Conservation (phyloP, 2,113 vertebrate species). For the Nycticebus coucang region DNA sequence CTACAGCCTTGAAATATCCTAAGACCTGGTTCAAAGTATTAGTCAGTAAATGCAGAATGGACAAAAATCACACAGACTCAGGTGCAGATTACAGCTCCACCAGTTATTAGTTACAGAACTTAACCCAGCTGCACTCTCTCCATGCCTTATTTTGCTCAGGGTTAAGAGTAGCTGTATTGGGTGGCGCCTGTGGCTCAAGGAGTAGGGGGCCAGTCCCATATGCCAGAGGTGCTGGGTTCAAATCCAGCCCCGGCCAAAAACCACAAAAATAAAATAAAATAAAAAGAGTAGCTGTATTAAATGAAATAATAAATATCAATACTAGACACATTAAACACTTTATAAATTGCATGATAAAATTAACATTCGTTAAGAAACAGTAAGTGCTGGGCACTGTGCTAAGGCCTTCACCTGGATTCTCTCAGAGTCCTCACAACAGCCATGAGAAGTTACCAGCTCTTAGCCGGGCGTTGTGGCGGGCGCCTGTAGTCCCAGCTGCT, state of each 20-base stretch:
- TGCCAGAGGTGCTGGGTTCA: no score
- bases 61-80: background rate
- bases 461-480: no score
- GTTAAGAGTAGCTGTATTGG: background rate
- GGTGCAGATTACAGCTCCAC: background rate
- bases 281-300: background rate
- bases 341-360: background rate
- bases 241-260: no score
- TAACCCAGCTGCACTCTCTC: background rate
- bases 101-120: background rate
- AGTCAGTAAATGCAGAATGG: background rate
- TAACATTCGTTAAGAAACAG: background rate
- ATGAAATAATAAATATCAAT: background rate
- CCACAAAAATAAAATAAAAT: no score
- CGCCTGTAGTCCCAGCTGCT: no score
- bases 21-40: background rate
- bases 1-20: background rate
- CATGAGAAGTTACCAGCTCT: background rate
- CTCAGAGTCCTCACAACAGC: background rate
- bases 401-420: background rate
- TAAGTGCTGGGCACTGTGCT: background rate
- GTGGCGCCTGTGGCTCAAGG: no score
- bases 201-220: no score
- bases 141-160: background rate
- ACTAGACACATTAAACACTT: background rate